Evolutionary conservation across 1,140 invertebrate genomes (phyloP).

Genomic region (Adelges cooleyi): DNA sequence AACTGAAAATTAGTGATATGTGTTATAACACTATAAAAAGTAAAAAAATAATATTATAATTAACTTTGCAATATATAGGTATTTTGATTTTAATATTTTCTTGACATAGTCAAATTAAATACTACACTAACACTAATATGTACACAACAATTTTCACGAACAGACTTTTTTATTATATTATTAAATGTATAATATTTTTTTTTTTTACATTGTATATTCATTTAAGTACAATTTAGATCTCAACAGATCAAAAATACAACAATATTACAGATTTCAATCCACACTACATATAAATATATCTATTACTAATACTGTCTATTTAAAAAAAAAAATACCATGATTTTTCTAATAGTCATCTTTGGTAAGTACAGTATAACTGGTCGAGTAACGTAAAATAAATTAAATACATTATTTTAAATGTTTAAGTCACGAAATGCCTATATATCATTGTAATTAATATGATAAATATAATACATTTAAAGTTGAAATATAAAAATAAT

Average conservation of each 20-base stretch:
- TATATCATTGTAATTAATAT: neutral
- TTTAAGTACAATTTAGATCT: constrained; percentile 20
- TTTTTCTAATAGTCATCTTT: constrained; percentile 7
- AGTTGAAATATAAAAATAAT: constrained; percentile 6
- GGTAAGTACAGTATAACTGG: constrained; percentile 15
- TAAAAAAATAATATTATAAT: too few species aligned
- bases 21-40: too few species aligned
- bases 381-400: constrained; percentile 8
- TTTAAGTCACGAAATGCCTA: constrained; percentile 16
- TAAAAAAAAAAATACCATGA: neutral
- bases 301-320: neutral
- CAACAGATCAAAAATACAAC: neutral
- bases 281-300: constrained; percentile 1
- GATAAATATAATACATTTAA: constrained; percentile 6
- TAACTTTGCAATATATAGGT: too few species aligned
- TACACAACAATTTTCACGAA: neutral
- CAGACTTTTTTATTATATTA: constrained; percentile 25
- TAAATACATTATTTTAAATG: neutral
- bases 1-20: too few species aligned
- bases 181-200: constrained; percentile 4
- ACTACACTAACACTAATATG: too few species aligned
- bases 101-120: too few species aligned
- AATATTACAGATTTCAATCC: neutral
- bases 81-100: too few species aligned
- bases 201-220: constrained; percentile 23